Evolutionary conservation across 1,140 invertebrate genomes (phyloP), one percentile per base, ranked within the genome.

Genomic region (Brachystomella parvula): DNA sequence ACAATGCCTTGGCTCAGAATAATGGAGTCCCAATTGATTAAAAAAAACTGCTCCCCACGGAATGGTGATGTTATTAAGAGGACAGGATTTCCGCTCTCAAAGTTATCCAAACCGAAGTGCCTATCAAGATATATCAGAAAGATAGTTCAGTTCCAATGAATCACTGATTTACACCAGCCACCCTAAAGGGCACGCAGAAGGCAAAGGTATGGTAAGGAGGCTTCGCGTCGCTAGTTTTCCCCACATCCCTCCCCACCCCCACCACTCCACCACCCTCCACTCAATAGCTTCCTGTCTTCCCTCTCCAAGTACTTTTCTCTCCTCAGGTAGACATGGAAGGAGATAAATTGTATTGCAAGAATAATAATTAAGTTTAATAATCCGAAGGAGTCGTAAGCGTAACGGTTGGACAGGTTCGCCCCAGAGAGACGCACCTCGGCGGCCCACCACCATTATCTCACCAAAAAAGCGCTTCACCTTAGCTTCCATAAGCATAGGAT

Each of bases 11-110:
- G n/a, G n/a, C n/a, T n/a, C n/a, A n/a, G n/a, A n/a, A n/a, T n/a
- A n/a, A n/a, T n/a, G n/a, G n/a, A n/a, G n/a, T n/a, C n/a, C n/a
- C n/a, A n/a, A n/a, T n/a, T n/a, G n/a, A n/a, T n/a, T n/a, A n/a
- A n/a, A n/a, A n/a, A n/a, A n/a, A n/a, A n/a, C n/a, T n/a, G n/a
- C n/a, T n/a, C n/a, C n/a, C n/a, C n/a, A n/a, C n/a, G n/a, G n/a
- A n/a, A n/a, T n/a, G n/a, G 65, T 68, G 65, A 53, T 26, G 49
- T 53, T 53, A 53, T 53, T 53, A 53, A 53, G 49, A 53, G 49
- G 49, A 72, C 71, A 72, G 71, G 71, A 72, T 72, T 70, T 72
- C 71, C 71, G 71, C 69, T 72, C 70, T 61, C 67, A 65, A 69
- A 66, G 47, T 63, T 31, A 61, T 60, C 64, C 65, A 61, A 57